Evolutionary conservation across 2,113 vertebrate genomes (phyloP), one percentile per base, ranked within the genome.

Genomic region (Engystomops pustulosus): DNA sequence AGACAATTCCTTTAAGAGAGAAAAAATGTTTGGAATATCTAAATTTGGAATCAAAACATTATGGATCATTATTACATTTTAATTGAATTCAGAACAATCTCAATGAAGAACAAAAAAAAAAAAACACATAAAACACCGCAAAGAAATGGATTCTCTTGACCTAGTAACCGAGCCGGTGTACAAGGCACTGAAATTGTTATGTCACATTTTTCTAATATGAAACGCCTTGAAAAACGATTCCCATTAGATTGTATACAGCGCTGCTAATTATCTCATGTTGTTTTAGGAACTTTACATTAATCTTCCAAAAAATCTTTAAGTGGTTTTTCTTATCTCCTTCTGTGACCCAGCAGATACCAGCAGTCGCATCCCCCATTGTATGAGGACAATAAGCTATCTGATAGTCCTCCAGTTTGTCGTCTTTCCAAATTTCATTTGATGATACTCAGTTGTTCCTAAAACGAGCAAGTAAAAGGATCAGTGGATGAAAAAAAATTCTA

Each of bases 401-500:
- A 51, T 68, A 53, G 68, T 76, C 72, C 67, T 88, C 90, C 88
- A 88, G 87, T 2, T 23, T 45, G 81, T 68, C 68, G 80, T 89
- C 87, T 70, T 88, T 85, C 85, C 80, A 87, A 87, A 84, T 81
- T 91, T 88, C 86, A 88, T 90, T 90, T 87, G 93, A 93, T 92
- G 93, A 93, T 92, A 94, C 93, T 91, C 93, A 92, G 92, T 93
- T 85, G 47, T 94, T 91, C 92, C 92, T 93, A 91, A 58, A 79
- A 70, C 41, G 11, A 32, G 25, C 51, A 92, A 90, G 32, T 67
- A 68, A 81, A 85, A 78, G 75, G 67, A 79, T 93, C 25, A 5
- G 88, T 93, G 93, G 93, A 94, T 90, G 92, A 91, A 95, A 90
- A 85, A 92, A 94, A 92, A 93, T 93, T 92, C 93, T 91, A 94